Evolutionary conservation across 2,113 vertebrate genomes (phyloP).

Genomic region (Tyrannus savana): DNA sequence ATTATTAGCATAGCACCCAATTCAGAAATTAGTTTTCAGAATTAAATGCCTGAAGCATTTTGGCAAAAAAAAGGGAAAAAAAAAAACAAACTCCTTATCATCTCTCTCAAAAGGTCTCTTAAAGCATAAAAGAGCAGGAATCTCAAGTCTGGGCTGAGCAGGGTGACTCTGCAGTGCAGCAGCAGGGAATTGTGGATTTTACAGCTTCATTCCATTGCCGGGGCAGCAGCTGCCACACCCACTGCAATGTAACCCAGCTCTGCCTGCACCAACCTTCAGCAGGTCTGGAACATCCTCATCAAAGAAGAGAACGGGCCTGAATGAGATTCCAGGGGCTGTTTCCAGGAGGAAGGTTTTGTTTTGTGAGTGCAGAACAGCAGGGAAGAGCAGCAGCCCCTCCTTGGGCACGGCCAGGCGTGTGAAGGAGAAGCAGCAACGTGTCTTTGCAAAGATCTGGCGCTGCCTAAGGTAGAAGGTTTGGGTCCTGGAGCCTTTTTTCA

Average conservation of each 20-base stretch:
- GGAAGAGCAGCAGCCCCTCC: constrained; percentile 23
- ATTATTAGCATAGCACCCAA: constrained; percentile 59
- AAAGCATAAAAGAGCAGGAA: neutral
- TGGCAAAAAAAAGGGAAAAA: constrained; percentile 46
- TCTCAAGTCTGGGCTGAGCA: neutral
- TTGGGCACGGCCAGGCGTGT: neutral
- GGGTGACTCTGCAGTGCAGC: neutral
- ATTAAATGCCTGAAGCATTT: constrained; percentile 48
- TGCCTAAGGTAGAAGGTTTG: neutral
- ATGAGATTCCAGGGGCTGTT: constrained; percentile 50
- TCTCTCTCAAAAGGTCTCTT: neutral
- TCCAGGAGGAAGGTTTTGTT: constrained; percentile 54
- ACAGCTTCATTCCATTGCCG: neutral
- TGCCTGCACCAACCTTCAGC: neutral
- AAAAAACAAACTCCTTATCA: neutral
- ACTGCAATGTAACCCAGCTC: neutral
- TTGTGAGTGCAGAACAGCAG: neutral
- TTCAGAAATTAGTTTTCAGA: constrained; percentile 63
- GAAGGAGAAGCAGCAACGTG: neutral
- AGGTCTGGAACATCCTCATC: constrained; percentile 42
- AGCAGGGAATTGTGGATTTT: neutral
- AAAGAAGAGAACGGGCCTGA: constrained; percentile 13
- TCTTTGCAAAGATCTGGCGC: neutral
- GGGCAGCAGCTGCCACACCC: constrained; percentile 30
- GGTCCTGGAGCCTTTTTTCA: constrained; percentile 1